Conservation (phyloP, 2,113 vertebrate species). For the Burhinus oedicnemus region DNA sequence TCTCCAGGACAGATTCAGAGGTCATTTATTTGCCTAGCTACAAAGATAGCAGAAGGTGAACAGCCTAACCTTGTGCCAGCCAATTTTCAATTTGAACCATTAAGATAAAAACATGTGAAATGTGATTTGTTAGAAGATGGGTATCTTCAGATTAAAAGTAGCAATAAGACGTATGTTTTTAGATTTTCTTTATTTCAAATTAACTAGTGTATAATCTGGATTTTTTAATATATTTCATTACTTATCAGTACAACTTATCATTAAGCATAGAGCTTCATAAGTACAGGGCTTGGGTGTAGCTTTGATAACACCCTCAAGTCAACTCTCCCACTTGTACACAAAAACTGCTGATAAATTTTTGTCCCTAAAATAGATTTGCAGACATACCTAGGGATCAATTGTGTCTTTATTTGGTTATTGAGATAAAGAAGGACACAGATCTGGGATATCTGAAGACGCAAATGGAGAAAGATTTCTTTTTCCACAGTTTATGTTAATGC, state of each 20-base stretch:
- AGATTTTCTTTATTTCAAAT: conserved; percentile 17
- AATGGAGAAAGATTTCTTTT: neutral
- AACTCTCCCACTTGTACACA: neutral
- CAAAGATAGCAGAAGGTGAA: conserved; percentile 21
- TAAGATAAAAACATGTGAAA: neutral
- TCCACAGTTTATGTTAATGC: neutral
- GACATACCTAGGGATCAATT: neutral
- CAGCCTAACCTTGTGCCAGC: neutral
- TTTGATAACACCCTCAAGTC: neutral
- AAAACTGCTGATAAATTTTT: neutral
- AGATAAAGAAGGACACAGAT: neutral
- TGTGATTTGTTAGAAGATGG: neutral
- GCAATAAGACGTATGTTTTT: neutral
- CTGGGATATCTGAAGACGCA: neutral
- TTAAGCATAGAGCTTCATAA: neutral
- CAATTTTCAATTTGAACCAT: conserved; percentile 16
- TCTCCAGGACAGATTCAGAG: neutral
- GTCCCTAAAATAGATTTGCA: neutral
- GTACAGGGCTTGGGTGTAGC: neutral
- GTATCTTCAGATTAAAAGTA: neutral
- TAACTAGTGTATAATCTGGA: neutral
- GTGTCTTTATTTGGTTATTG: neutral
- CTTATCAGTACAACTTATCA: neutral
- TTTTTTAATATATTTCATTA: neutral
- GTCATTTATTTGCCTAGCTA: conserved; percentile 12